A percentile compares a stretch with the other conserved stretches of the same genome.
These are phyloP conservation scores for Drosophila insularis DNA, from an alignment of 1,140 invertebrate species.

Conservation along the genomic window DNA sequence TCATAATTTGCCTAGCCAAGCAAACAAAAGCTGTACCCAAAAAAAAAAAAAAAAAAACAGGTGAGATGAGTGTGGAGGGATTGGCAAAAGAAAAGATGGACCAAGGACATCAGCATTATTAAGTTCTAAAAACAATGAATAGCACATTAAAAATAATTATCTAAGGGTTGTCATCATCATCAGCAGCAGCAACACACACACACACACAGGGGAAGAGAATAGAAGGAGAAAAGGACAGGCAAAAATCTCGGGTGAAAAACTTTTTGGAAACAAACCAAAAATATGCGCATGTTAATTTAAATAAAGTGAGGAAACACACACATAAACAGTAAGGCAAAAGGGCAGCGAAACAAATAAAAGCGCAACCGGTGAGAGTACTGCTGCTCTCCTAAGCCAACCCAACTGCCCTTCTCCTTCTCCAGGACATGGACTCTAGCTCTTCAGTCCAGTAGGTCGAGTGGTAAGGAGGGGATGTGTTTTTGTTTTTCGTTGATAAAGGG, in stretches of 20 bases:
- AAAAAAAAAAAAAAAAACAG: background rate
- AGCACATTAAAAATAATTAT: slow-evolving; percentile 59
- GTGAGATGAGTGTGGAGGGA: background rate
- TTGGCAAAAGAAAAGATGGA: background rate
- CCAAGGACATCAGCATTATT: slow-evolving; percentile 36
- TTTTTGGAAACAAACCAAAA: slow-evolving; percentile 42
- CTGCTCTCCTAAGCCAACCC: slow-evolving; percentile 3
- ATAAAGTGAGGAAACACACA: slow-evolving; percentile 62
- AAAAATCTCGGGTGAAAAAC: slow-evolving; percentile 12
- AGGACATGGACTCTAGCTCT: slow-evolving; percentile 11
- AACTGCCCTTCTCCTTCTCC: background rate
- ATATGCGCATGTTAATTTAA: slow-evolving; percentile 78
- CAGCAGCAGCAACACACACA: slow-evolving; percentile 15
- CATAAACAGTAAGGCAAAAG: slow-evolving; percentile 42
- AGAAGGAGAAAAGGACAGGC: slow-evolving; percentile 2
- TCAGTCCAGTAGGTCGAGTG: background rate
- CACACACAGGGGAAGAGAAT: background rate
- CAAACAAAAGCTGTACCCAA: slow-evolving; percentile 22
- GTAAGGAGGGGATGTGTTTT: background rate
- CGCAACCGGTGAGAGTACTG: slow-evolving; percentile 64
- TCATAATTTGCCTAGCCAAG: slow-evolving; percentile 39
- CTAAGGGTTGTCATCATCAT: slow-evolving; percentile 36
- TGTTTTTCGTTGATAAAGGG: background rate
- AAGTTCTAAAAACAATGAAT: slow-evolving; percentile 64
- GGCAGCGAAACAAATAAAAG: slow-evolving; percentile 70